Base-by-base conservation (phyloP, 2,888 invertebrate genomes). In the Cenopis cana region DNA sequence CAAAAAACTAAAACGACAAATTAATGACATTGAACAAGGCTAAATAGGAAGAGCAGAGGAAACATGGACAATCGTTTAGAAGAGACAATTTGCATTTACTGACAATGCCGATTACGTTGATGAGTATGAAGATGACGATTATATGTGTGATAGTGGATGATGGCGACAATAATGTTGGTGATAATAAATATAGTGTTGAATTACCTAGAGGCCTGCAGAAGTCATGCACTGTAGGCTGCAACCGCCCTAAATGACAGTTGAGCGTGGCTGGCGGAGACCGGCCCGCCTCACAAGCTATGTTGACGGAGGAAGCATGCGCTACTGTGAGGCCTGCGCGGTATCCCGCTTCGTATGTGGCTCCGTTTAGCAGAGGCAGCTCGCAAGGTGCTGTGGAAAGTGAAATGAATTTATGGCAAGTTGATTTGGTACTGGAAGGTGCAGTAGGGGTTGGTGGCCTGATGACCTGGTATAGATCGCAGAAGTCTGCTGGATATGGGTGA, bases 261-360 rank as follows among this genome's bases (percentile, higher is more conserved):
- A 96, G 90, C 0, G 95, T 95, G 4, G 95, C 94, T 0, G 90
- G 86, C 70, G 95, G 94, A 41, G 95, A 88, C 67, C 94, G 80
- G 2, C 93, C 94, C 0, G 89, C 79, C 24, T 96, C 96, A 77
- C 97, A 97, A 66, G 96, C 95, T 73, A 96, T 96, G 73, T 94
- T 95, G 10, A 98, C 97, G 0, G 95, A 95, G 0, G 97, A 96
- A 0, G 97, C 97, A 80, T 97, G 97, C 0, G 96, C 96, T 29
- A 98, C 97, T 0, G 96, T 97, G 6, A 97, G 93, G 0, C 97
- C 97, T 1, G 96, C 94, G 56, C 97, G 91, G 87, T 97, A 97
- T 0, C 97, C 97, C 0, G 94, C 95, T 81, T 96, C 94, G 85
- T 96, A 97, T n/a, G 95, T 94, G 0, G 96, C 96, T 62, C 96